Evolutionary conservation across 2,888 invertebrate genomes (phyloP), one percentile per base, ranked within the genome.

Genomic region (Bugula neritina): DNA sequence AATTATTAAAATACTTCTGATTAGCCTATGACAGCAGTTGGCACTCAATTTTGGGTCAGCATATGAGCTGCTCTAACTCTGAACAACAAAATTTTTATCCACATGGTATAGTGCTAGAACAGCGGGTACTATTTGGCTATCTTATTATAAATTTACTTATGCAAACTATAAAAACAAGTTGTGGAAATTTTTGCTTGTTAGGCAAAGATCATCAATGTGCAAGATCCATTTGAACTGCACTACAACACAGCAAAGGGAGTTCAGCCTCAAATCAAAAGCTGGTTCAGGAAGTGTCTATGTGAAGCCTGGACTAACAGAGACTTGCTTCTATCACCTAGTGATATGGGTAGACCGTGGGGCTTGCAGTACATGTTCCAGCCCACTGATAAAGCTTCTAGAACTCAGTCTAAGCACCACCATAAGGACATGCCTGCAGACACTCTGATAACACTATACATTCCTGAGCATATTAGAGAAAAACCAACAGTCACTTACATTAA

Each of bases 281-380:
- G 63, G 63, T 63, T 63, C 34, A 63, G 27, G 27, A 63, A 63
- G 63, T 63, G 63, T n/a, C 63, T 63, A 63, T 2, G 3, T n/a
- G 25, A 25, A 27, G 27, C 63, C 31, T 63, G 34, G 29, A 5
- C 63, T 34, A 27, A 63, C 34, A 27, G 63, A 63, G 63, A 21
- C 3, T 13, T 25, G n/a, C 17, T 63, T 1, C 31, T 27, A 31
- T 13, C 27, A 5, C 63, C 31, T 3, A 63, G 34, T 17, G 10
- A n/a, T 10, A 63, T 10, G 3, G 63, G 63, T 25, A 13, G 31
- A 17, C 31, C 27, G 10, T 63, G 63, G 63, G 63, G 63, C 34
- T 31, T 63, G 63, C 63, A 63, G 31, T 63, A 63, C n/a, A 21
- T 63, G 13, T 31, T 63, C 17, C 63, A 63, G n/a, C 31, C 63